Evolutionary conservation across 1,140 invertebrate species (phyloP), one percentile per base, ranked within the genome.

Genomic region (Eriosoma lanigerum): DNA sequence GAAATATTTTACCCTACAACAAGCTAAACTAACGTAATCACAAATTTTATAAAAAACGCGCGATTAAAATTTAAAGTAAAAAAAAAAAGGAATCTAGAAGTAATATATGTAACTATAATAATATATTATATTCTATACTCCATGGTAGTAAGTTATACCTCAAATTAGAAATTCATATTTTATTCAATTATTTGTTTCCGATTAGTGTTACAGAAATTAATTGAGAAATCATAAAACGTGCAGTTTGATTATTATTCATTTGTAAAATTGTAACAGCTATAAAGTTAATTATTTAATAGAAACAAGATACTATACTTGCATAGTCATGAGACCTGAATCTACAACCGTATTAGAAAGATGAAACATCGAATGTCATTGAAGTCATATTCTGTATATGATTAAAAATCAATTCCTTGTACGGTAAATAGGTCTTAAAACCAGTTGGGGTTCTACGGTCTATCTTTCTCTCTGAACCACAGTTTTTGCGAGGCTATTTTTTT

Each of bases 351-450:
- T 62, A 78, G 38, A 78, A 60, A 78, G 38, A 78, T 60, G 38
- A 78, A 78, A 78, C 75, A 26, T 38, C 32, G 75, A 48, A 62
- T 56, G 75, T 50, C 75, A 78, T 78, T 78, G 75, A 62, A 78
- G 38, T 32, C 44, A 78, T 78, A 78, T 60, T 78, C 32, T 29
- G 32, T 38, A 19, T 26, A n/a, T 52, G n/a, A 78, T 60, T 78
- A 78, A 78, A 72, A 78, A 78, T 78, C 54, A 62, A 44, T 78
- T 78, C 75, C 75, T 78, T 78, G 56, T 78, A 78, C 56, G 75
- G 75, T 78, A 78, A 78, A 78, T 78, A 62, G 75, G 75, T 78
- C 56, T 78, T 60, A 24, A 60, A 60, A 78, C 75, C 75, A 62
- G 75, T 75, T 17, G 38, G 26, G 44, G 56, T 38, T 78, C 38